These are phyloP conservation scores for Elachura formosa DNA, from an alignment of 2,113 vertebrate species.

Conservation along the genomic window DNA sequence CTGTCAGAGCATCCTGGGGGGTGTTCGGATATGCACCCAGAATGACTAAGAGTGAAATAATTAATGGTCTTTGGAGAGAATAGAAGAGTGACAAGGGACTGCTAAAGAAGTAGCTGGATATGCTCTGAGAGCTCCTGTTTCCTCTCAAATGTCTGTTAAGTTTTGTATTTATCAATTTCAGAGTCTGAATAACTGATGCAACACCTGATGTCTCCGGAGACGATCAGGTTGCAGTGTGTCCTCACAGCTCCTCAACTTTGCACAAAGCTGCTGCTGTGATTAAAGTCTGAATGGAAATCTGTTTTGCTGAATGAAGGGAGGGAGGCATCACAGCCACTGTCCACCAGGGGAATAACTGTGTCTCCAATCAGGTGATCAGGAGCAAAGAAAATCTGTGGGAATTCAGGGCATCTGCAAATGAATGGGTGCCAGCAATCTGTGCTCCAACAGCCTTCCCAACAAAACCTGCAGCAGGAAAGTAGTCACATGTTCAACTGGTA, in stretches of 20 bases:
- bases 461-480: neutral
- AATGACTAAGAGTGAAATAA: neutral
- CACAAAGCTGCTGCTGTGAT: neutral
- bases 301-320: neutral
- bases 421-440: neutral
- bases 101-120: neutral
- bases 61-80: neutral
- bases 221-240: neutral
- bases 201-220: neutral
- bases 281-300: neutral
- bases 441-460: neutral
- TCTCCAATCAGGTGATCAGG: neutral
- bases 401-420: neutral
- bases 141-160: neutral
- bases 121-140: neutral
- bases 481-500: neutral
- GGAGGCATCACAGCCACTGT: neutral
- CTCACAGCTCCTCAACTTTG: neutral
- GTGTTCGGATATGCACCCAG: neutral
- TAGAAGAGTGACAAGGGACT: neutral
- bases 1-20: neutral
- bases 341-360: neutral
- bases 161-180: constrained; percentile 31
- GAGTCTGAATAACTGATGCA: constrained; percentile 16
- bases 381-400: neutral